phyloP scores from a whole-genome alignment of 2,797 vertebrate genomes.

The Myotis daubentonii region DNA sequence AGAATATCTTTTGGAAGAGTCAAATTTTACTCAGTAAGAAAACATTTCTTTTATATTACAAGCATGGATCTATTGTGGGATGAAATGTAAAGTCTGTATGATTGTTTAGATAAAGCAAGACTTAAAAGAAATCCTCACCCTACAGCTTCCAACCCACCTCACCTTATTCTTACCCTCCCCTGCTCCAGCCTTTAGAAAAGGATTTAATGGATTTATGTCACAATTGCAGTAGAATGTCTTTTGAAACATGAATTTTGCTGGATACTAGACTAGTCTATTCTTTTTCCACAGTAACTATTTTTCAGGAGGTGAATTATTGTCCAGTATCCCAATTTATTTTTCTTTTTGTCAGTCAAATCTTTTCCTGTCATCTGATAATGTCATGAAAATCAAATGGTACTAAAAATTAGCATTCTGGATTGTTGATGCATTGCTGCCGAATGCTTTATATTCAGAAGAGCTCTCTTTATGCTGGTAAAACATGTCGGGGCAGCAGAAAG shows the following conservation, averaged over 20 bases:
- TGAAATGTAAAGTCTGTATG: neutral
- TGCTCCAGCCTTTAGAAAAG: conserved; percentile 21
- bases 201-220: conserved; percentile 21
- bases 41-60: neutral
- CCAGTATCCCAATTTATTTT: conserved; percentile 51
- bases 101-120: conserved; percentile 21
- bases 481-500: neutral
- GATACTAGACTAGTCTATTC: neutral
- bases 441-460: conserved; percentile 25
- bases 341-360: conserved; percentile 59
- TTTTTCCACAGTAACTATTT: conserved; percentile 73
- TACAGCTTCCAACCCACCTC: neutral
- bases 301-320: conserved; percentile 61
- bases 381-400: conserved; percentile 38
- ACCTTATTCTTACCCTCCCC: neutral
- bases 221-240: neutral
- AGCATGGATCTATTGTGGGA: neutral
- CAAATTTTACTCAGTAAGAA: neutral
- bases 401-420: conserved; percentile 24
- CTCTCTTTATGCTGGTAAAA: neutral
- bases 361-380: conserved; percentile 9
- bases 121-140: neutral
- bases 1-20: neutral
- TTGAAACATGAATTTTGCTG: conserved; percentile 35
- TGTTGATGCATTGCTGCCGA: neutral